These are phyloP conservation scores for Hofmannophila pseudospretella DNA, from an alignment of 2,888 invertebrate genomes.

Conservation along the genomic window DNA sequence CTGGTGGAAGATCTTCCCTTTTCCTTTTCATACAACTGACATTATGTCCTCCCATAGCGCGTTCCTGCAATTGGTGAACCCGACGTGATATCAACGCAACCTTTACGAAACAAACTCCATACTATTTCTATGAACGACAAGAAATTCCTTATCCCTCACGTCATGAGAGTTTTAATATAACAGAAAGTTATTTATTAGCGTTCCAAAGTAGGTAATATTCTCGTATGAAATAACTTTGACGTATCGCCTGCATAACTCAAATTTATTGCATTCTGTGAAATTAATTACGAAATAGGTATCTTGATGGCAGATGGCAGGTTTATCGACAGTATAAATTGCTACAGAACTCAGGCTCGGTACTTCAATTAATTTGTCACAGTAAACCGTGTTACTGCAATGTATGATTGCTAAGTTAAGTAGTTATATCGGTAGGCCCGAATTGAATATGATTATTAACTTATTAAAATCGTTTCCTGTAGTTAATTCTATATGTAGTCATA, in stretches of 20 bases:
- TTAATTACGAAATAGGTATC: conserved; percentile 9
- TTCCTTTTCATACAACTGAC: no score
- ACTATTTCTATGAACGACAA: neutral
- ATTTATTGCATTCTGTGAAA: conserved; percentile 8
- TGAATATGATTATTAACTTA: no score
- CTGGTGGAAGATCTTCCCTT: no score
- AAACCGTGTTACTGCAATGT: conserved; percentile 7
- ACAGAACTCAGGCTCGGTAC: conserved; percentile 1
- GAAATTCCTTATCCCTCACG: neutral
- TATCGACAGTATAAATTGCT: conserved; percentile 8
- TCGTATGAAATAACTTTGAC: conserved; percentile 9
- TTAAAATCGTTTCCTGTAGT: no score
- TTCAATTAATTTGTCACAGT: conserved; percentile 15
- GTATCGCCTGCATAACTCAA: conserved; percentile 5
- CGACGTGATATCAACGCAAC: no score
- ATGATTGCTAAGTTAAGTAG: no score
- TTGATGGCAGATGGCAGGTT: conserved; percentile 1
- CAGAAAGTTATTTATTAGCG: conserved; percentile 1
- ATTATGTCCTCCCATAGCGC: no score
- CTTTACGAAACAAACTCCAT: no score
- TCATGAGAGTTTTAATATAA: neutral
- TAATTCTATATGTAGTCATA: no score
- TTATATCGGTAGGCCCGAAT: neutral
- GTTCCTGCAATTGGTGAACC: no score
- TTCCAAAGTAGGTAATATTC: conserved; percentile 4